Evolutionary conservation across 1,140 invertebrate genomes (phyloP), one percentile per base, ranked within the genome.

Genomic region (Drosophila biarmipes): DNA sequence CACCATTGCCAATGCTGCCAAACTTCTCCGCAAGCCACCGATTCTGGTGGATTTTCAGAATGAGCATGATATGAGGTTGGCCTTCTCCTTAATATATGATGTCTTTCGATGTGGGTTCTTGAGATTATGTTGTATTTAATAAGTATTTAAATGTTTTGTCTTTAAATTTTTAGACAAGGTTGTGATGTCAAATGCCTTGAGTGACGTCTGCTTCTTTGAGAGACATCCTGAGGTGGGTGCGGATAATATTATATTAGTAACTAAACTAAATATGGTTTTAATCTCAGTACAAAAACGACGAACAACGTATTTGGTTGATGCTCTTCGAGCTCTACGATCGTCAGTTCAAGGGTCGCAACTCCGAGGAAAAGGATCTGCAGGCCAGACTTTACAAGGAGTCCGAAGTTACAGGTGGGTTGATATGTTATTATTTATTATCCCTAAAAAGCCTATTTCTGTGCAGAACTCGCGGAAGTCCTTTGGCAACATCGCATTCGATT

Each of bases 71-170:
- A 96, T 96, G 95, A 92, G 96, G 64, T 92, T 95, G 69, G 95
- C 96, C 1, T 96, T 95, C 63, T 95, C 95, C 0, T 91, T 97
- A 10, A 95, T 96, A 78, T 96, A 96, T 84, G 96, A 96, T 80
- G 95, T 96, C 2, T 95, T 96, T 58, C 92, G 96, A 89, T 96
- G 96, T 96, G 93, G 94, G 95, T 93, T 58, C 5, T n/a, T 15
- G 7, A 2, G 21, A 96, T 96, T 94, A 49, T 94, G 95, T 2
- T 95, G 94, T 69, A 4, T 8, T 21, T 40, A 15, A 4, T 11
- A 0, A 15, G 19, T 0, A 15, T 29, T 0, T 24, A 19, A 10
- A 29, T 6, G 19, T 10, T 56, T 94, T 94, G 0, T 91, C 49
- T 52, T 14, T 11, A 19, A 31, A 10, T 6, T 52, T 54, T 0